Evolutionary conservation across 2,797 vertebrate genomes (phyloP), one percentile per base, ranked within the genome.

Genomic region (Hipposideros larvatus): DNA sequence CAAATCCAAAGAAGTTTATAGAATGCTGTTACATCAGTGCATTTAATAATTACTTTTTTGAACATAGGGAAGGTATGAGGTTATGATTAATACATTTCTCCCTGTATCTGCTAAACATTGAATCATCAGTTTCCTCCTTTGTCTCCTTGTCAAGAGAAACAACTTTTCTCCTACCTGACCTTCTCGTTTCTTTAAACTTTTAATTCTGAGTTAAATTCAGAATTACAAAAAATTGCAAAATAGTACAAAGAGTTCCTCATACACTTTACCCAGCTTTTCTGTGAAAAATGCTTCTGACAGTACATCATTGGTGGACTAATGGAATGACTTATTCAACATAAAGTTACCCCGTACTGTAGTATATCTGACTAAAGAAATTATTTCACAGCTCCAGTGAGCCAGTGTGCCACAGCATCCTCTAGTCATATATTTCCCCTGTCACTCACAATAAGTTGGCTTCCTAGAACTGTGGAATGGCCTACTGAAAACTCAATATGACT

Each of bases 161-260:
- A 65, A 51, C 19, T 55, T 26, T 55, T 90, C 43, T 68, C 65
- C 59, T 79, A 18, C 80, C 10, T 28, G 74, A 31, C 3, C 16
- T 55, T 83, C 19, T 71, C 21, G 31, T n/a, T 31, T 11, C 34
- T 41, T 63, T 46, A 57, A 63, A 84, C 11, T 87, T 94, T 90
- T 63, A 70, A 90, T 53, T 94, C 48, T 75, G 13, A 75, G 80
- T 85, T 80, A 84, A 43, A 90, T 94, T 70, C 7, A 94, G 53
- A 70, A 46, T 93, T 91, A 82, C 1, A 63, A 80, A 80, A 85
- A 28, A 7, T 63, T 92, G 14, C 28, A 93, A 94, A 83, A 8
- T 74, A 51, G 15, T 61, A 21, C 21, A 83, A 10, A 68, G 41
- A 37, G 11, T 66, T 94, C 1, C 7, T 9, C 41, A 41, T 70